Evolutionary conservation across 2,888 invertebrate genomes (phyloP).

Genomic region (Stomorhina lunata): DNA sequence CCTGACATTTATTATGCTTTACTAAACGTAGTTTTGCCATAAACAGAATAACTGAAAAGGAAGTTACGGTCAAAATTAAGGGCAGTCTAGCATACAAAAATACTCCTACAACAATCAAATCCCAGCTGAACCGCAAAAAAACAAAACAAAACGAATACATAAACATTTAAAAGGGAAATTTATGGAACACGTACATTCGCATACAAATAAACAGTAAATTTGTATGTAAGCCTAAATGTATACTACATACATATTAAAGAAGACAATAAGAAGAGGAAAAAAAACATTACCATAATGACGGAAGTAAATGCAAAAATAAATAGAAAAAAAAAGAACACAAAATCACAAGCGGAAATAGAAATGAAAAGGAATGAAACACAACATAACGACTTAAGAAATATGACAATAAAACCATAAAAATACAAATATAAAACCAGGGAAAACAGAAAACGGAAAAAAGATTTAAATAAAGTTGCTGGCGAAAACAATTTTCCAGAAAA

Average conservation of each 20-base stretch:
- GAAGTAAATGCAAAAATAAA: not conserved
- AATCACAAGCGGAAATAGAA: conserved; percentile 12
- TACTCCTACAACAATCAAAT: not conserved
- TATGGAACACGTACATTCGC: not conserved
- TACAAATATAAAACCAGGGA: not conserved
- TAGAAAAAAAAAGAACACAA: not conserved
- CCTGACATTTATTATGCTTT: too few species aligned
- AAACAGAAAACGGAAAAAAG: not conserved
- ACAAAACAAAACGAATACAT: too few species aligned
- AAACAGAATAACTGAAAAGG: too few species aligned
- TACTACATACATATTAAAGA: not conserved
- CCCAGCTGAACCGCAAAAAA: conserved; percentile 20
- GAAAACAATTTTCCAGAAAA: not conserved
- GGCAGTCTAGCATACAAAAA: not conserved
- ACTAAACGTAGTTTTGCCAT: too few species aligned
- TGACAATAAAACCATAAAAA: conserved; percentile 22
- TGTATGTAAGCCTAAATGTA: not conserved
- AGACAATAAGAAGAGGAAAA: not conserved
- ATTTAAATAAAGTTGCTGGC: not conserved
- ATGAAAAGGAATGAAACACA: not conserved
- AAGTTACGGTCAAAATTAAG: too few species aligned
- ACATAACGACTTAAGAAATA: conserved; percentile 6
- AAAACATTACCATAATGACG: not conserved
- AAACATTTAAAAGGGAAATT: not conserved
- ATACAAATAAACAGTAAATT: not conserved